These are phyloP conservation scores for Drosophila leontia DNA, from an alignment of 1,140 invertebrate genomes.

Conservation along the genomic window DNA sequence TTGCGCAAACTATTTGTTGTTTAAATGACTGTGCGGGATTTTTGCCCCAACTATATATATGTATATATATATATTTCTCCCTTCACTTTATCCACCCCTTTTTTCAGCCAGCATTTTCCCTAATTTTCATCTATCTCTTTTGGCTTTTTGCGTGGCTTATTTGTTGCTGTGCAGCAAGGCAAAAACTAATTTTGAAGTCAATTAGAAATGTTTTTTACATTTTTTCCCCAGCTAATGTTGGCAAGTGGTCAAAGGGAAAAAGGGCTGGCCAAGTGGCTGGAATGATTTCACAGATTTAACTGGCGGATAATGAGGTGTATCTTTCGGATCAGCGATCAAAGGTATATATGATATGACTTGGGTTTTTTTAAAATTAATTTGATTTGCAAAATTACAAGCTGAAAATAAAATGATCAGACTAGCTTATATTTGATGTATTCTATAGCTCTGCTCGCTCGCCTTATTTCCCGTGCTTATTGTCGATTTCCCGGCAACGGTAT, in stretches of 20 bases:
- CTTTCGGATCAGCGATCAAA: conserved; percentile 27
- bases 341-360: background rate
- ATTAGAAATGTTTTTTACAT: conserved; percentile 61
- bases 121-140: conserved; percentile 30
- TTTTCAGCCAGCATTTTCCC: conserved; percentile 22
- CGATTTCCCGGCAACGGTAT: conserved; percentile 65
- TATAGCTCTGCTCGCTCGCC: conserved; percentile 47
- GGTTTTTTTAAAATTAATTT: background rate
- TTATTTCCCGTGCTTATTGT: conserved; percentile 80
- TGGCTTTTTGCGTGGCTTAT: conserved; percentile 21
- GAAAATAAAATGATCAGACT: background rate
- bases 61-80: background rate
- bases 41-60: conserved; percentile 1
- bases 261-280: conserved; percentile 7
- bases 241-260: background rate
- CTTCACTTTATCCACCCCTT: background rate
- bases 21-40: conserved; percentile 58
- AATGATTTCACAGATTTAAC: conserved; percentile 9
- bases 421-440: conserved; percentile 40
- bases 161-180: conserved; percentile 49
- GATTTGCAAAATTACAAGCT: background rate
- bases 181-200: conserved; percentile 77
- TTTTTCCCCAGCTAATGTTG: background rate
- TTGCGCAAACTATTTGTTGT: conserved; percentile 59
- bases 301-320: conserved; percentile 12